Percentiles rank a stretch among this genome's conserved stretches.
Evolutionary conservation across 2,797 vertebrate genomes (phyloP).

Genomic region (Eutrigla gurnardus): DNA sequence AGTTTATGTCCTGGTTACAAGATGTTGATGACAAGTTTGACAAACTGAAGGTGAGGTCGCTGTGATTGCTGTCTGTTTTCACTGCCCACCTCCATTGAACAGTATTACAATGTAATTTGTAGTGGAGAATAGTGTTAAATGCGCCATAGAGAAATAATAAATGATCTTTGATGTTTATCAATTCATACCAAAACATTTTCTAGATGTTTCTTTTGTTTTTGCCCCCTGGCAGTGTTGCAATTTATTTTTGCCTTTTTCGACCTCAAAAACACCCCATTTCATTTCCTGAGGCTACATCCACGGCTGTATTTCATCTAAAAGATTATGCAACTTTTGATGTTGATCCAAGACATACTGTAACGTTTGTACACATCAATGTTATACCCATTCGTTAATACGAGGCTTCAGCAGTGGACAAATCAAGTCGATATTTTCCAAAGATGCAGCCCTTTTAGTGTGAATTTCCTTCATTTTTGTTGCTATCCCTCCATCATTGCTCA

Average conservation of each 20-base stretch:
- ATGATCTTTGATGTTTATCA: background rate
- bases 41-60: conserved; percentile 91
- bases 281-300: background rate
- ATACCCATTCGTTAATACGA: background rate
- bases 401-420: background rate
- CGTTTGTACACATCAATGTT: background rate
- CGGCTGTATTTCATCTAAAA: background rate
- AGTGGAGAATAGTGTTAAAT: background rate
- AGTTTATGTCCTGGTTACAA: conserved; percentile 99
- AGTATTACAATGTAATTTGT: background rate
- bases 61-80: background rate
- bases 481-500: background rate
- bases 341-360: background rate
- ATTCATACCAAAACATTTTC: background rate
- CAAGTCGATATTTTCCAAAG: background rate
- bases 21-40: conserved; percentile 99
- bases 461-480: background rate
- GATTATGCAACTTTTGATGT: no score
- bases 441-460: background rate
- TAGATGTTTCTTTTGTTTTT: background rate
- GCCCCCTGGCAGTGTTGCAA: background rate
- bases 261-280: background rate
- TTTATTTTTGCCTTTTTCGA: background rate
- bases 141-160: background rate
- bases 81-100: background rate